These are phyloP conservation scores for Gerosis bhagava DNA, from an alignment of 2,888 invertebrate species.

Conservation along the genomic window DNA sequence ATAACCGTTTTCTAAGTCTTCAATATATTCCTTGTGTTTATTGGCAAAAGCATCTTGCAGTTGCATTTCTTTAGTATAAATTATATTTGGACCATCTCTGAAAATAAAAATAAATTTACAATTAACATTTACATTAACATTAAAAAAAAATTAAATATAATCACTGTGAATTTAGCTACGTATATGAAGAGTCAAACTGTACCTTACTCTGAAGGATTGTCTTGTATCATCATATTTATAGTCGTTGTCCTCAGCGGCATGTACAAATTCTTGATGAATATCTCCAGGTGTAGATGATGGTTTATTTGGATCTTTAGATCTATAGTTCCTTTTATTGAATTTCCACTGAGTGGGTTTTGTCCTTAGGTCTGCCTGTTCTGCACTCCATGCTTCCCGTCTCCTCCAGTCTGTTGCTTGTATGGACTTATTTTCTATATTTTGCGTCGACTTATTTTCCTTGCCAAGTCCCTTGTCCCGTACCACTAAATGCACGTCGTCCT, in stretches of 20 bases:
- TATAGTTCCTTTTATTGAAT: slow-evolving; percentile 85
- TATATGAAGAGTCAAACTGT: too few relatives aligned
- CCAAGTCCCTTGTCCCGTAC: slow-evolving; percentile 87
- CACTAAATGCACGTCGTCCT: slow-evolving; percentile 89
- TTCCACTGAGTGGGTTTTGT: slow-evolving; percentile 88
- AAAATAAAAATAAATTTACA: too few relatives aligned
- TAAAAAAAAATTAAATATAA: too few relatives aligned
- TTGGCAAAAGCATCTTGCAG: slow-evolving; percentile 70
- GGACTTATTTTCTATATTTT: slow-evolving; percentile 88
- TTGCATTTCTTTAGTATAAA: slow-evolving; percentile 81
- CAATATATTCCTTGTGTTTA: slow-evolving; percentile 81
- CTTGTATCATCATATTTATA: slow-evolving; percentile 70
- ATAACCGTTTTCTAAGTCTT: slow-evolving; percentile 82
- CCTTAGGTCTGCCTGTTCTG: slow-evolving; percentile 86
- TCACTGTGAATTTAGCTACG: too few relatives aligned
- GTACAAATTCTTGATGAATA: slow-evolving; percentile 73
- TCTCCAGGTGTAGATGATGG: slow-evolving; percentile 74
- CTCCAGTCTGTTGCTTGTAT: slow-evolving; percentile 90
- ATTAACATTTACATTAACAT: too few relatives aligned
- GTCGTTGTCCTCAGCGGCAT: slow-evolving; percentile 71
- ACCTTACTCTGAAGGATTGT: slow-evolving; percentile 70
- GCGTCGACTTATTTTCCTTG: slow-evolving; percentile 89
- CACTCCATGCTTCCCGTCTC: slow-evolving; percentile 93
- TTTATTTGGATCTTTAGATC: slow-evolving; percentile 75
- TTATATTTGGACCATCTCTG: slow-evolving; percentile 80